These are phyloP conservation scores for Sminthurides aquaticus DNA, from an alignment of 2,888 invertebrate species.

Conservation along the genomic window DNA sequence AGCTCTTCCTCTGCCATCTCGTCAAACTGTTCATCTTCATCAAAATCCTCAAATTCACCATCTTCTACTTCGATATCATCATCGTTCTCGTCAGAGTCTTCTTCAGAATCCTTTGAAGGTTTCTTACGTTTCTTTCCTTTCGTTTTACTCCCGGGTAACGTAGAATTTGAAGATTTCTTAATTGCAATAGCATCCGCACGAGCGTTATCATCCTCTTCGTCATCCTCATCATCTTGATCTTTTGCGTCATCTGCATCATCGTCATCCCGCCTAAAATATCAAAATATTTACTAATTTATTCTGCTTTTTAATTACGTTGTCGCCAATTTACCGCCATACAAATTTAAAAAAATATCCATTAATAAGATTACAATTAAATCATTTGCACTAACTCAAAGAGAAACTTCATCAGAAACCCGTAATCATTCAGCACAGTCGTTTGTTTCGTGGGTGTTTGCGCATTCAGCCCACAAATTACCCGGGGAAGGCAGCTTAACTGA, in stretches of 20 bases:
- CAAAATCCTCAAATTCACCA: not conserved
- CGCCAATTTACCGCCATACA: too few species aligned
- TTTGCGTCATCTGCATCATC: not conserved
- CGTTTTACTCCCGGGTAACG: not conserved
- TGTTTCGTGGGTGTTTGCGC: constrained; percentile 49
- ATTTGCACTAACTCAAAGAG: constrained; percentile 32
- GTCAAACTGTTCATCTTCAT: constrained; percentile 7
- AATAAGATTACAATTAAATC: constrained; percentile 3
- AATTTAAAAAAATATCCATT: not conserved
- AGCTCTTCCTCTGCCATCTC: constrained; percentile 32
- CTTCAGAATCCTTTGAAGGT: not conserved
- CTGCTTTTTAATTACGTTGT: too few species aligned
- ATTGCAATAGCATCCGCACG: not conserved
- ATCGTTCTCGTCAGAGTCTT: not conserved
- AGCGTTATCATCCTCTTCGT: constrained; percentile 5
- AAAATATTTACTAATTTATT: not conserved
- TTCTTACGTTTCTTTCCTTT: not conserved
- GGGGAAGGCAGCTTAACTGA: constrained; percentile 52
- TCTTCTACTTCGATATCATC: constrained; percentile 12
- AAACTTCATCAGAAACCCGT: constrained; percentile 36
- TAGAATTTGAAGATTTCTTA: constrained; percentile 4
- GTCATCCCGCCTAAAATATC: not conserved
- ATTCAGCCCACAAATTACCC: constrained; percentile 59
- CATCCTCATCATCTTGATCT: constrained; percentile 8
- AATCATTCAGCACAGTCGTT: constrained; percentile 35